phyloP scores from a whole-genome alignment of 2,888 invertebrate species.

The Sepioteuthis lessoniana region DNA sequence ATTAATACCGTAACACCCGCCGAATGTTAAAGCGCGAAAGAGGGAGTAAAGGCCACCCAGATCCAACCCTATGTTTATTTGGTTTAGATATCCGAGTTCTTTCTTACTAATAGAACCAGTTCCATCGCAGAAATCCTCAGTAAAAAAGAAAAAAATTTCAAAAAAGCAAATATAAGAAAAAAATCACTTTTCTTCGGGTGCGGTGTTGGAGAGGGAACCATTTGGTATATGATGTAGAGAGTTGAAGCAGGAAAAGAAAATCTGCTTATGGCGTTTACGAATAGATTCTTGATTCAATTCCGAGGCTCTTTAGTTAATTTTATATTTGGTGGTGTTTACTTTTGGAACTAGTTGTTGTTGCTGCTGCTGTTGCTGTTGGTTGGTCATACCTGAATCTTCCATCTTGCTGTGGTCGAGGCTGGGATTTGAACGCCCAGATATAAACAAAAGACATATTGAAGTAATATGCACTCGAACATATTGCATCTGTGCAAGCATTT shows the following conservation, averaged over 20 bases:
- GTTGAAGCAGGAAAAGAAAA: not conserved
- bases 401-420: constrained; percentile 2
- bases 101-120: not conserved
- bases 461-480: not conserved
- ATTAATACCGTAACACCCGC: not conserved
- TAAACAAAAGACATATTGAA: constrained; percentile 24
- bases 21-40: not conserved
- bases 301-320: not conserved
- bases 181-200: not conserved
- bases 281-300: not conserved
- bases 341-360: not conserved
- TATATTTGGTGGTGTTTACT: not conserved
- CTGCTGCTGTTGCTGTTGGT: not conserved
- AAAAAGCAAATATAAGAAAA: too few species aligned
- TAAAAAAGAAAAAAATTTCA: not conserved
- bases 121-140: not conserved
- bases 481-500: not conserved
- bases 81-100: not conserved
- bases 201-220: not conserved
- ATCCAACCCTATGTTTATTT: not conserved
- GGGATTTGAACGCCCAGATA: not conserved
- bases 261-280: not conserved
- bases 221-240: not conserved
- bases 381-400: not conserved
- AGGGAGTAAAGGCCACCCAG: not conserved